Evolutionary conservation across 2,888 invertebrate species (phyloP).

Genomic region (Heliconius aoede): DNA sequence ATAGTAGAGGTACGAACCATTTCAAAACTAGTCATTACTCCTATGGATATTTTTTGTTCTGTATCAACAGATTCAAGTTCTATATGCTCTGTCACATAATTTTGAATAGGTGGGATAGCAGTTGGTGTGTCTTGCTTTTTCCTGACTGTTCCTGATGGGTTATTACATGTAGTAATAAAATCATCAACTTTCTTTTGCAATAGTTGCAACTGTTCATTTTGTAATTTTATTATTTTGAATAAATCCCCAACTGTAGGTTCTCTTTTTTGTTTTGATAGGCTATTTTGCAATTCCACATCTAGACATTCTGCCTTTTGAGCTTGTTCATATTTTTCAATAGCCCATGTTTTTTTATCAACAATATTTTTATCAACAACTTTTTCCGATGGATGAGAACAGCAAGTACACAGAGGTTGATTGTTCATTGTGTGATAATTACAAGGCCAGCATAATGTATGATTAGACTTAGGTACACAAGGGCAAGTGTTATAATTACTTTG

Average conservation of each 20-base stretch:
- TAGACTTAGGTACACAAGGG: constrained; percentile 34
- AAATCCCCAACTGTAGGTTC: constrained; percentile 85
- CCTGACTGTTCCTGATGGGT: too few relatives aligned
- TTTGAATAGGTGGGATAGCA: constrained; percentile 54
- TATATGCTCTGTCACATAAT: constrained; percentile 63
- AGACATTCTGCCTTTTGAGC: constrained; percentile 56
- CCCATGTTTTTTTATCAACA: constrained; percentile 71
- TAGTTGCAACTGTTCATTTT: constrained; percentile 86
- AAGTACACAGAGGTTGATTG: constrained; percentile 46
- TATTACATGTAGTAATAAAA: constrained; percentile 70
- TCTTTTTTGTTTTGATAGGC: constrained; percentile 67
- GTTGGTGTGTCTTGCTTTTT: constrained; percentile 55
- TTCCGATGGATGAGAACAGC: constrained; percentile 41
- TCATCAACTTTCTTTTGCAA: constrained; percentile 86
- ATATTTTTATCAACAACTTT: constrained; percentile 52
- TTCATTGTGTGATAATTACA: constrained; percentile 41
- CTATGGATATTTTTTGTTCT: constrained; percentile 85
- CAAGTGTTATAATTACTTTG: constrained; percentile 35
- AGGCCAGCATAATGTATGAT: constrained; percentile 34
- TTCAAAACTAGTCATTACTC: constrained; percentile 89
- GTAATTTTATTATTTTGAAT: constrained; percentile 86
- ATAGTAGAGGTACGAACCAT: constrained; percentile 80
- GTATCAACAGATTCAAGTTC: constrained; percentile 65
- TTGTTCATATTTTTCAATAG: constrained; percentile 69
- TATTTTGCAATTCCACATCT: constrained; percentile 65